Base-by-base conservation (phyloP, 2,888 invertebrate genomes). In the Linnaemya tessellans region DNA sequence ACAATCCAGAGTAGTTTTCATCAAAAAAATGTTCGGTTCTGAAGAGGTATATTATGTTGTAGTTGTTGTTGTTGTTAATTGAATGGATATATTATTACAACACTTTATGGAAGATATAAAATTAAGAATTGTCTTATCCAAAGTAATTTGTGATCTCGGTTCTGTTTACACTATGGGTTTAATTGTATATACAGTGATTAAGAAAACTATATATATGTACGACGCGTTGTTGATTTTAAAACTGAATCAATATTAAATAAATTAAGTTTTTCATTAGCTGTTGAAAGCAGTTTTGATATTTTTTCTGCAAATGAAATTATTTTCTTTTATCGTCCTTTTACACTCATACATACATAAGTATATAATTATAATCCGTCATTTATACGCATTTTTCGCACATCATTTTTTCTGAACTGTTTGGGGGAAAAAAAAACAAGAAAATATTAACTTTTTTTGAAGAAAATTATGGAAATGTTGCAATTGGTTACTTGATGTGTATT, bases 351-450 rank as follows among this genome's bases (percentile, higher is more conserved):
- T 68, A 68, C 41, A 41, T 41, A 41, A 8, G 8, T 41, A 41
- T 41, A 11, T 41, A 41, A 30, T 30, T 78, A 74, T 54, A 65
- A 74, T 77, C 84, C 73, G 68, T 81, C 74, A 75, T 84, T 81
- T 78, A 49, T 84, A 84, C 84, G 81, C 78, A 84, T 67, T 75
- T 75, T 87, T 78, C 73, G 78, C 84, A 82, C 81, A 81, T 80
- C 46, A 60, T 51, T 79, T 73, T 71, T 43, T 67, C 64, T 54
- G 43, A 65, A 18, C 75, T 80, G 51, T 64, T 62, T n/a, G n/a
- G n/a, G n/a, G 49, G 30, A 35, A 18, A 70, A 75, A 46, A 75
- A 80, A 65, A 80, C 43, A 4, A 15, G 13, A 51, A 10, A 13
- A 5, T 13, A 15, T 15, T 18, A 10, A 62, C 30, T 62, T 35